Evolutionary conservation across 2,888 invertebrate species (phyloP), one percentile per base, ranked within the genome.

Genomic region (Arrhopalites spinosus): DNA sequence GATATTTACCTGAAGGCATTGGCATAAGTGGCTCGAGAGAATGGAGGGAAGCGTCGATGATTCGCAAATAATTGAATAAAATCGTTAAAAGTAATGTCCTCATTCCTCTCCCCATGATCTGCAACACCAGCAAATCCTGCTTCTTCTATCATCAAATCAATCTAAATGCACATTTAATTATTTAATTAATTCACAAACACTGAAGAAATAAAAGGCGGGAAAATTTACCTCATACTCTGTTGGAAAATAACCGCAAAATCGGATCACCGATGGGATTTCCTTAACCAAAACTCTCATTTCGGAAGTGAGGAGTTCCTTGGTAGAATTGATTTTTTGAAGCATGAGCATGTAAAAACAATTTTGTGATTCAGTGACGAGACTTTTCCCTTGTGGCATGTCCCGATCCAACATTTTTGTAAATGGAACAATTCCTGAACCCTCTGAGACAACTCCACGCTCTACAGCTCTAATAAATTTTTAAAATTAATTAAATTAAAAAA

Each of bases 11-110:
- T 27, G 67, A 73, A 73, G 0, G 74, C 74, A 47, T 59, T 68
- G 36, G 68, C 74, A 61, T 74, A 74, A 45, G 78, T 79, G 11
- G 78, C 75, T 13, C 77, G 72, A 7, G 63, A 69, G 2, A 75
- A 64, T 25, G 70, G 29, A 30, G 80, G 80, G 43, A 72, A 80
- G 17, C 67, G 50, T 30, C 71, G 73, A 45, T 81, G 81, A 75
- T 82, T 82, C 13, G 78, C 80, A 63, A 81, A 82, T 15, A 82
- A 63, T 74, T 78, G 80, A 45, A 82, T 69, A 59, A 82, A 82
- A 23, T 82, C 80, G n/a, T 81, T 78, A 61, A 77, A 82, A 0
- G 74, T 61, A 47, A 81, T 78, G 20, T 79, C 78, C 20, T 76
- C 78, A 25, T 66, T 75, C 66, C 56, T 56, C 67, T 67, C 68